phyloP scores from a whole-genome alignment of 1,140 invertebrate species.

The Hycleus cichorii region DNA sequence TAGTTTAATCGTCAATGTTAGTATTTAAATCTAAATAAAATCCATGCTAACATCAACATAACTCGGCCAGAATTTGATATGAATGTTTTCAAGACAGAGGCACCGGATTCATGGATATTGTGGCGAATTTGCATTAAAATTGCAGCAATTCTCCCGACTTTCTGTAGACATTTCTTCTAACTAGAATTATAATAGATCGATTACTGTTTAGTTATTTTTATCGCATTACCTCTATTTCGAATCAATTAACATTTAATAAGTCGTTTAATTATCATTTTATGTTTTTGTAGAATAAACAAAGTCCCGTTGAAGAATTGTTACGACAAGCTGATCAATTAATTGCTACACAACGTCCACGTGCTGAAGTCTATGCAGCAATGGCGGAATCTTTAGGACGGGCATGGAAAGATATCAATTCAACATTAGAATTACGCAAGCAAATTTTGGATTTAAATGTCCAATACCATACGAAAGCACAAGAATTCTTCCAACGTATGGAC shows the following conservation, averaged over 20 bases:
- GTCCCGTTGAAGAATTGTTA: constrained; percentile 82
- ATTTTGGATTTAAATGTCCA: constrained; percentile 69
- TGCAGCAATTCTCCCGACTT: too few relatives aligned
- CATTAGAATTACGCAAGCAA: constrained; percentile 68
- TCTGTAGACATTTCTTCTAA: too few relatives aligned
- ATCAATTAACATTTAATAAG: constrained; percentile 2
- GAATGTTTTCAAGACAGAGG: too few relatives aligned
- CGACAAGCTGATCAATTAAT: constrained; percentile 78
- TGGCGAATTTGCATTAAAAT: too few relatives aligned
- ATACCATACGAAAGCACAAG: constrained; percentile 62
- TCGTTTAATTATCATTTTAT: constrained; percentile 1
- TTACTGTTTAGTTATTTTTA: too few relatives aligned
- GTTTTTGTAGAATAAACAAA: constrained; percentile 71
- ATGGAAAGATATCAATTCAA: constrained; percentile 80
- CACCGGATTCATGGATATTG: too few relatives aligned
- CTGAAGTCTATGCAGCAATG: constrained; percentile 84
- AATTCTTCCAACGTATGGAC: constrained; percentile 63
- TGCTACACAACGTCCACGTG: constrained; percentile 65
- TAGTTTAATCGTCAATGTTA: too few relatives aligned
- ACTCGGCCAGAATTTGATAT: too few relatives aligned
- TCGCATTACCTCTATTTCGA: not conserved
- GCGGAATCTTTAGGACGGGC: constrained; percentile 79
- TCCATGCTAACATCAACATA: too few relatives aligned
- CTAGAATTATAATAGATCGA: too few relatives aligned
- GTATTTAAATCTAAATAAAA: too few relatives aligned